phyloP scores from a whole-genome alignment of 2,797 vertebrate species.

The Poecilia gillii region DNA sequence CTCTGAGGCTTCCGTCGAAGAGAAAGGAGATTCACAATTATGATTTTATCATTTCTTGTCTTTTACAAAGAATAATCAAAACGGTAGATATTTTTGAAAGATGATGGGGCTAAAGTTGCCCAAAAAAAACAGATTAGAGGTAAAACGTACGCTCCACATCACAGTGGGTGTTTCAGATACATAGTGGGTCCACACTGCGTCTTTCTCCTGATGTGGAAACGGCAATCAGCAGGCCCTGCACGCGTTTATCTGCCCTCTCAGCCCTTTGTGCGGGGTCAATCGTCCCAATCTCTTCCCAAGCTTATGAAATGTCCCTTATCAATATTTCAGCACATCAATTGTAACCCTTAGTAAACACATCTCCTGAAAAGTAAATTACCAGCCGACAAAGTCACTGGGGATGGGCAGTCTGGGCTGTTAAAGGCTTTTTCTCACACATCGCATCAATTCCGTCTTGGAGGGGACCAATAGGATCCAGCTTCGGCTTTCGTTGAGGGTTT shows the following conservation, averaged over 20 bases:
- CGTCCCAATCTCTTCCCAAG: constrained; percentile 74
- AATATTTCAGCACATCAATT: constrained; percentile 88
- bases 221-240: constrained; percentile 30
- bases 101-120: not conserved
- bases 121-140: not conserved
- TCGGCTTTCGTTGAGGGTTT: constrained; percentile 69
- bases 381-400: constrained; percentile 74
- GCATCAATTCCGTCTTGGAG: constrained; percentile 67
- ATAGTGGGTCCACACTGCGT: not conserved
- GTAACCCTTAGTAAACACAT: constrained; percentile 78
- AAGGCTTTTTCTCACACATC: constrained; percentile 58
- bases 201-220: not conserved
- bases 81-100: not conserved
- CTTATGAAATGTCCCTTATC: constrained; percentile 82
- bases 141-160: not conserved
- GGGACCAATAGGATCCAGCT: constrained; percentile 55
- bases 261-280: constrained; percentile 71
- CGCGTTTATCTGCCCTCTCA: constrained; percentile 28
- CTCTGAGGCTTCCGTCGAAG: not conserved
- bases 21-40: not conserved
- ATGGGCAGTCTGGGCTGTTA: constrained; percentile 74
- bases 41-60: not conserved
- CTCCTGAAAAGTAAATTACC: constrained; percentile 79
- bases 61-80: not conserved
- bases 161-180: not conserved